phyloP scores from a whole-genome alignment of 2,797 vertebrate genomes.

The Vultur gryphus region DNA sequence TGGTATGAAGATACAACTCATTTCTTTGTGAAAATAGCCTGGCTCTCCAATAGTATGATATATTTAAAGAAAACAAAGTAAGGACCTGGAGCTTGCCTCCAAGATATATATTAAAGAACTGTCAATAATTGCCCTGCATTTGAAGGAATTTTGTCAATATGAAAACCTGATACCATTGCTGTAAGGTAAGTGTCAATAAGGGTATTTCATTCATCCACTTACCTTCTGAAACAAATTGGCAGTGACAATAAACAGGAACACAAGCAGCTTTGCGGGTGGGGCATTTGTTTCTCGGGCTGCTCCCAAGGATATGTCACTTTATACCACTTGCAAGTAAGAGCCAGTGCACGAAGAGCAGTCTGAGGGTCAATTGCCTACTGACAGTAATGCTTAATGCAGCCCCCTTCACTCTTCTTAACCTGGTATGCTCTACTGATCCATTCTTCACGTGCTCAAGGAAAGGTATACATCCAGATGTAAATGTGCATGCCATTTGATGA shows the following conservation, averaged over 20 bases:
- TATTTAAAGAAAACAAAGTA: conserved; percentile 40
- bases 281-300: background rate
- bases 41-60: background rate
- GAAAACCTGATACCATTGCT: background rate
- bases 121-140: background rate
- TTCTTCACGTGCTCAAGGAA: background rate
- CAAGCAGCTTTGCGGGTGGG: background rate
- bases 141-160: background rate
- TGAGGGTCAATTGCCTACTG: background rate
- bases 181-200: background rate
- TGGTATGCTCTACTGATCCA: background rate
- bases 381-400: background rate
- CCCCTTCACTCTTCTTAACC: background rate
- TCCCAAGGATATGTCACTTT: background rate
- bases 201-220: background rate
- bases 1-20: conserved; percentile 56
- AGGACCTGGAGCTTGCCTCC: background rate
- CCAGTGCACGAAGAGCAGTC: background rate
- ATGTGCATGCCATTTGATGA: too few species aligned
- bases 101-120: background rate
- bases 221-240: background rate
- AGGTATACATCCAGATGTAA: background rate
- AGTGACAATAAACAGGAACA: background rate
- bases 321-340: background rate
- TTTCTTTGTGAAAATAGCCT: conserved; percentile 56